Percentiles rank a stretch among this genome's conserved stretches.
phyloP scores from a whole-genome alignment of 2,888 invertebrate species.

The Coenonympha arcania region DNA sequence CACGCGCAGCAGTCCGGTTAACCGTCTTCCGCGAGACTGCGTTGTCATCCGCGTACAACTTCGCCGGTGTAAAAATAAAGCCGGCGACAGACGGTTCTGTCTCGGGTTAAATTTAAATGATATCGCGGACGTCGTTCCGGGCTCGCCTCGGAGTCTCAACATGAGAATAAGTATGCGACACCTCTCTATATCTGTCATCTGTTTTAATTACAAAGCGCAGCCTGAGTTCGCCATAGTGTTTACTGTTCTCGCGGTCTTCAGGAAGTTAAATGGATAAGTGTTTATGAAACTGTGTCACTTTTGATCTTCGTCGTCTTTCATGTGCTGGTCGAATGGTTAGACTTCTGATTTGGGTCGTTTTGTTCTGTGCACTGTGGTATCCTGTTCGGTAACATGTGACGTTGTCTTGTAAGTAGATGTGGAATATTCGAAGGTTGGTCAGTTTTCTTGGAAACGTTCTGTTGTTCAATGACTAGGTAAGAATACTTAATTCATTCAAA shows the following conservation, averaged over 20 bases:
- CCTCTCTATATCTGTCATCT: slow-evolving; percentile 36
- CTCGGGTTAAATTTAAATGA: slow-evolving; percentile 73
- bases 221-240: neutral
- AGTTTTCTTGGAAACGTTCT: neutral
- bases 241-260: slow-evolving; percentile 17
- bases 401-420: slow-evolving; percentile 16
- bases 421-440: neutral
- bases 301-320: slow-evolving; percentile 10
- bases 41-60: slow-evolving; percentile 54
- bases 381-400: neutral
- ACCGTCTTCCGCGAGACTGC: slow-evolving; percentile 43
- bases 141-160: slow-evolving; percentile 56
- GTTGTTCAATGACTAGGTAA: neutral
- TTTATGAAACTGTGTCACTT: slow-evolving; percentile 18
- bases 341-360: slow-evolving; percentile 5
- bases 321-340: slow-evolving; percentile 30
- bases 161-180: slow-evolving; percentile 71
- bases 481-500: neutral
- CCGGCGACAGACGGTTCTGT: slow-evolving; percentile 67
- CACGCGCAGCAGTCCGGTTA: slow-evolving; percentile 36
- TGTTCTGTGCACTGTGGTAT: neutral
- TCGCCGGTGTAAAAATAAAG: slow-evolving; percentile 69
- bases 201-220: slow-evolving; percentile 10
- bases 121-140: slow-evolving; percentile 60
- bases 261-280: slow-evolving; percentile 20